These are phyloP conservation scores for Bovichtus variegatus DNA, from an alignment of 2,797 vertebrate species.

Conservation along the genomic window DNA sequence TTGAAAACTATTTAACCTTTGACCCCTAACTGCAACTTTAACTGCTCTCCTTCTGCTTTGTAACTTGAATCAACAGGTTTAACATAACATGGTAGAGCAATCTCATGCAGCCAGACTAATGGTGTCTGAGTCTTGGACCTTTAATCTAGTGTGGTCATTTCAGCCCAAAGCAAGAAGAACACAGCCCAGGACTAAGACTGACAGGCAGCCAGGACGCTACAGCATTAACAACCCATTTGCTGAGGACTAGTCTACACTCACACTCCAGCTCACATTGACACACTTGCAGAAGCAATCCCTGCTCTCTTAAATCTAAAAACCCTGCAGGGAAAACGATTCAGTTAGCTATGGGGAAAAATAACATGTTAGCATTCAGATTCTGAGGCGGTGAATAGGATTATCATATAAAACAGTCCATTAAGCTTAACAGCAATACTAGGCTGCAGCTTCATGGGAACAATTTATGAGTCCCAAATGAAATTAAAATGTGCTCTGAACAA, in stretches of 20 bases:
- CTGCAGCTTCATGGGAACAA: slow-evolving; percentile 51
- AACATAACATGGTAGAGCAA: slow-evolving; percentile 10
- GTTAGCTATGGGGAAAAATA: slow-evolving; percentile 30
- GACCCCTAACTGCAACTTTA: too few relatives aligned
- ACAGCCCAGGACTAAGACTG: slow-evolving; percentile 39
- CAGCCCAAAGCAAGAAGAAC: slow-evolving; percentile 9
- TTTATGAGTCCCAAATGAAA: slow-evolving; percentile 40
- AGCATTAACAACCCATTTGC: slow-evolving; percentile 44
- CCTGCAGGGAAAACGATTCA: slow-evolving; percentile 38
- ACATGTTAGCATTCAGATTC: slow-evolving; percentile 33
- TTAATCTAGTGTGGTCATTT: slow-evolving; percentile 34
- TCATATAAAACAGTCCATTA: slow-evolving; percentile 71
- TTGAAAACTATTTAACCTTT: too few relatives aligned
- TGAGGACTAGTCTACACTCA: slow-evolving; percentile 20
- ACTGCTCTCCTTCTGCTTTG: too few relatives aligned
- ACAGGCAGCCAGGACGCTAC: slow-evolving; percentile 24
- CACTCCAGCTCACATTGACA: slow-evolving; percentile 45
- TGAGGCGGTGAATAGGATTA: slow-evolving; percentile 59
- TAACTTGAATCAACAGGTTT: slow-evolving; percentile 8
- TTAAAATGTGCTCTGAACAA: slow-evolving; percentile 49
- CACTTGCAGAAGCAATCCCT: slow-evolving; percentile 52
- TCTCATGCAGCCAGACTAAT: slow-evolving; percentile 5
- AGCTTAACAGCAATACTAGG: slow-evolving; percentile 56
- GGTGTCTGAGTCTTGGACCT: slow-evolving; percentile 1
- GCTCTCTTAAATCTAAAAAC: slow-evolving; percentile 49